Evolutionary conservation across 2,797 vertebrate species (phyloP).

Genomic region (Scarus forsteni): DNA sequence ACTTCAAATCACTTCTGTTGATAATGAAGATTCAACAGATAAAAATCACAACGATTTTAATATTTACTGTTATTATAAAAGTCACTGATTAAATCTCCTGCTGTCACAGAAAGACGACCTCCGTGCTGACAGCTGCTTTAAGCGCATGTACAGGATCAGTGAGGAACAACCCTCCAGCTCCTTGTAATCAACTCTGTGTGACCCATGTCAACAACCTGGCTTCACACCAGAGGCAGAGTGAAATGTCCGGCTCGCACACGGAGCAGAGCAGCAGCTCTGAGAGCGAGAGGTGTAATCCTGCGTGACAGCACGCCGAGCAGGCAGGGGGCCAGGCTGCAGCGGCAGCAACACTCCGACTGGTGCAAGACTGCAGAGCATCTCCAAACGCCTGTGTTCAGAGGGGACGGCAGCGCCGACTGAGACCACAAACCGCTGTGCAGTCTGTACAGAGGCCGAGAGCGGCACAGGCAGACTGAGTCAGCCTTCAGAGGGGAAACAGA

Average conservation of each 20-base stretch:
- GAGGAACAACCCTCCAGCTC: background rate
- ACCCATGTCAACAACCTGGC: slow-evolving; percentile 18
- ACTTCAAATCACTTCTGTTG: no score
- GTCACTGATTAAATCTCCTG: no score
- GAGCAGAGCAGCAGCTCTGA: slow-evolving; percentile 16
- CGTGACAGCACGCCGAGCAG: slow-evolving; percentile 41
- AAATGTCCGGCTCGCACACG: slow-evolving; percentile 12
- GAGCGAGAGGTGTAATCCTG: slow-evolving; percentile 39
- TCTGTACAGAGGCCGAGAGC: slow-evolving; percentile 16
- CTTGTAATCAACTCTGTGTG: slow-evolving; percentile 26
- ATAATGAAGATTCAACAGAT: no score
- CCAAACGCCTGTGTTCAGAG: slow-evolving; percentile 33
- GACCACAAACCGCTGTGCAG: slow-evolving; percentile 24
- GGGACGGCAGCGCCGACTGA: slow-evolving; percentile 5
- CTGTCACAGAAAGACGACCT: background rate
- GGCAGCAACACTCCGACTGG: slow-evolving; percentile 12
- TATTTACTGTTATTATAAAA: no score
- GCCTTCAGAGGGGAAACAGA: slow-evolving; percentile 44
- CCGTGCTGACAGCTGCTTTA: background rate
- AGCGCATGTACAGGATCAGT: background rate
- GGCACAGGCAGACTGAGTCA: slow-evolving; percentile 17
- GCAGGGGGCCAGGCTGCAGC: slow-evolving; percentile 14
- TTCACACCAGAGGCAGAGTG: slow-evolving; percentile 4
- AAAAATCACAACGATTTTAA: no score
- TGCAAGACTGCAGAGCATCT: slow-evolving; percentile 40